These are phyloP conservation scores for Chaenocephalus aceratus DNA, from an alignment of 2,113 vertebrate species.

Conservation along the genomic window DNA sequence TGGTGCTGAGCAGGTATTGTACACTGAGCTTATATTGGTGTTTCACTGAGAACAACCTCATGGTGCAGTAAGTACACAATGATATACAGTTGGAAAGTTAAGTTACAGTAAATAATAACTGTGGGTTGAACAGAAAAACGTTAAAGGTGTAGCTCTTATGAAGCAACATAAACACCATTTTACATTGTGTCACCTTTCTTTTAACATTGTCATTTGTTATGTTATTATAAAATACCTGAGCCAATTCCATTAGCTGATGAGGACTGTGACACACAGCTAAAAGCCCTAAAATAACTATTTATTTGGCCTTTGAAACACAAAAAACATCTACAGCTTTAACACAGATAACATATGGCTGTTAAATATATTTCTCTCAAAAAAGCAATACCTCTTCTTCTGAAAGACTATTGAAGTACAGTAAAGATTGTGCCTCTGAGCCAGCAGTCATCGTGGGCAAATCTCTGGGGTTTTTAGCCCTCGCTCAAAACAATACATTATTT, in stretches of 20 bases:
- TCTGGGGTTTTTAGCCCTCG: neutral
- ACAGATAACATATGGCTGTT: neutral
- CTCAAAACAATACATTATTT: conserved; percentile 16
- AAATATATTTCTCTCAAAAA: neutral
- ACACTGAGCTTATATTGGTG: neutral
- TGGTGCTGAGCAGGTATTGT: neutral
- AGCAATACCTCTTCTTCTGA: neutral
- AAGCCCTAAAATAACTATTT: no score
- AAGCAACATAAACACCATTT: no score
- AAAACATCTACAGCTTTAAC: neutral
- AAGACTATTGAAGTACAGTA: neutral
- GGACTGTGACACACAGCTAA: no score
- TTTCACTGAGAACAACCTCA: neutral
- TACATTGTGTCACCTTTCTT: no score
- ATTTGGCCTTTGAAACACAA: neutral
- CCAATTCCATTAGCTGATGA: neutral
- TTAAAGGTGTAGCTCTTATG: neutral
- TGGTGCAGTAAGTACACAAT: neutral
- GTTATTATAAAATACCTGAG: neutral
- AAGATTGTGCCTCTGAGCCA: neutral
- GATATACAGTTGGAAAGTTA: neutral
- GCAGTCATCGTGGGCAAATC: conserved; percentile 3
- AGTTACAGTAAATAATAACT: no score
- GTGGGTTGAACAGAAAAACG: neutral
- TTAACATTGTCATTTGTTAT: no score